phyloP scores from a whole-genome alignment of 1,140 invertebrate genomes.

The Oryctes rhinoceros region DNA sequence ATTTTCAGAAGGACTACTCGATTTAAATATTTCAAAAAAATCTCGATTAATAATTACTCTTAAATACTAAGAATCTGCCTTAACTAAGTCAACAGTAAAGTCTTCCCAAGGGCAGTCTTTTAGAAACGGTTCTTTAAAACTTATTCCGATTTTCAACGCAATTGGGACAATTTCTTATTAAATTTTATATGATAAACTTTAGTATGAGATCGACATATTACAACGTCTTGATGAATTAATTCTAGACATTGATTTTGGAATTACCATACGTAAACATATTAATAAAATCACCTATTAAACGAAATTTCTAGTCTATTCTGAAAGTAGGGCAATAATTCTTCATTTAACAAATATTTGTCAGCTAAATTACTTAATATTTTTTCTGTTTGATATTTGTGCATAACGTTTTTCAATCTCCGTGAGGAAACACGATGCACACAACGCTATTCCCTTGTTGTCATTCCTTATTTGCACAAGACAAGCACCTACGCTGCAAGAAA shows the following conservation, averaged over 20 bases:
- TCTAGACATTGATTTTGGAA: too few species aligned
- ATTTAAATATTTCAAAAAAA: conserved; percentile 49
- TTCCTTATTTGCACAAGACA: conserved; percentile 41
- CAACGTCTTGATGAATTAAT: too few species aligned
- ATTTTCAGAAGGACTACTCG: conserved; percentile 45
- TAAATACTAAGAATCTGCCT: conserved; percentile 50
- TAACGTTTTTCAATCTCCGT: conserved; percentile 58
- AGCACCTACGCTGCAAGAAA: conserved; percentile 42
- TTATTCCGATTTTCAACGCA: conserved; percentile 44
- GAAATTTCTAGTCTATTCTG: too few species aligned
- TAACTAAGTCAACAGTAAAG: conserved; percentile 52
- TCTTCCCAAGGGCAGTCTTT: conserved; percentile 51
- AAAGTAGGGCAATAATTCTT: too few species aligned
- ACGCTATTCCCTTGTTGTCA: conserved; percentile 52
- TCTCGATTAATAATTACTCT: conserved; percentile 55
- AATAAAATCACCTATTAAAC: too few species aligned
- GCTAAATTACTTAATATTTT: too few species aligned
- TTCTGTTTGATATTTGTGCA: too few species aligned
- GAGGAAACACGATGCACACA: conserved; percentile 58
- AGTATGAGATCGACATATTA: too few species aligned
- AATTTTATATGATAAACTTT: too few species aligned
- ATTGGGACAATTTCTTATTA: conserved; percentile 50
- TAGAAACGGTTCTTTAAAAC: conserved; percentile 49
- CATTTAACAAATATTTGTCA: too few species aligned
- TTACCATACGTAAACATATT: too few species aligned